Base-by-base conservation (phyloP, 2,113 vertebrate genomes). In the Pungitius pungitius region DNA sequence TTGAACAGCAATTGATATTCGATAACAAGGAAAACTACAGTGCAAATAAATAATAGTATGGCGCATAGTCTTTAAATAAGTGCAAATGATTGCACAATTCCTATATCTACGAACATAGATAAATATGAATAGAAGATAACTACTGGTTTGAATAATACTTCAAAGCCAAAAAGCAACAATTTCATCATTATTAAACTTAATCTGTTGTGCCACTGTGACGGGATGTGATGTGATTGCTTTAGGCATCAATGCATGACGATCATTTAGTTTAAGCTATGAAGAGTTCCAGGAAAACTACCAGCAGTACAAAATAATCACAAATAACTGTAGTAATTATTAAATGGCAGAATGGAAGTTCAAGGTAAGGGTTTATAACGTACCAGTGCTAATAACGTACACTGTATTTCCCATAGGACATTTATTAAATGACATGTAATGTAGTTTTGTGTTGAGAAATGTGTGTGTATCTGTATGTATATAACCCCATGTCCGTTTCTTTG, bases 201-300 rank as follows among this genome's bases (percentile, higher is more conserved):
- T 14, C 4, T 20, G 22, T 39, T 15, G 58, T 64, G 15, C 22
- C 45, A 54, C 45, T n/a, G n/a, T n/a, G n/a, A n/a, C n/a, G n/a
- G n/a, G n/a, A 42, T 22, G 27, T 37, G 20, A 43, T 59, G 27
- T 81, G 65, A 66, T 79, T 59, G 22, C 47, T 60, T 40, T 52
- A 49, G 58, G 47, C 59, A 74, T 54, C 74, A 40, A 49, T 55
- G 52, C 63, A 71, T 73, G n/a, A 60, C 73, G 83, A 81, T 69
- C 24, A 51, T 58, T 68, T 39, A 54, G 56, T 73, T 78, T 75
- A 17, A 73, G 67, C 54, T 30, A 60, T 59, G 75, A 26, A 55
- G 40, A 35, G 4, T 60, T 69, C 72, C 14, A 57, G 22, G 51
- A 58, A 63, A 80, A 43, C 10, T 22, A 51, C 39, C 33, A 68